phyloP scores from a whole-genome alignment of 2,888 invertebrate genomes.

The Stomorhina lunata region DNA sequence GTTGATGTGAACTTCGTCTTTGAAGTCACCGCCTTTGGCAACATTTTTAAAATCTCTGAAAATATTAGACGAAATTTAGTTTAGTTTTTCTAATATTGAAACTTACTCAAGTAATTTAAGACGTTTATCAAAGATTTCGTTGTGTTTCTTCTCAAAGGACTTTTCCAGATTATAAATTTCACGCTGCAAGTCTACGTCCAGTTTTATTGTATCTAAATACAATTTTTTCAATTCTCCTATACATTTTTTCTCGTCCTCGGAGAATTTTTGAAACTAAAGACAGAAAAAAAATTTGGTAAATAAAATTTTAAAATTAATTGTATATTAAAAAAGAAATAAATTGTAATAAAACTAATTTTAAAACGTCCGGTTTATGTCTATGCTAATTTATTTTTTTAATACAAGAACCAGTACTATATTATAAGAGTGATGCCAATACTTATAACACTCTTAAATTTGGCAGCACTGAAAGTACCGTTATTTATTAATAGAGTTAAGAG shows the following conservation, averaged over 20 bases:
- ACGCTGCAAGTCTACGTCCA: constrained; percentile 95
- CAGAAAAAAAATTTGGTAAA: neutral
- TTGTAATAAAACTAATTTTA: too few species aligned
- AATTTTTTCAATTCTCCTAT: constrained; percentile 85
- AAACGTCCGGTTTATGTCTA: too few species aligned
- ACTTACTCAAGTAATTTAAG: constrained; percentile 73
- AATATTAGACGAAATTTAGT: neutral
- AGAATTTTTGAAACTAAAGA: constrained; percentile 68
- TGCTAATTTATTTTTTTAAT: too few species aligned
- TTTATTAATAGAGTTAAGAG: too few species aligned
- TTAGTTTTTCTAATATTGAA: neutral
- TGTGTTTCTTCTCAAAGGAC: constrained; percentile 87
- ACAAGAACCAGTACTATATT: too few species aligned
- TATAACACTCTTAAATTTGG: too few species aligned
- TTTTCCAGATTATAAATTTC: constrained; percentile 96
- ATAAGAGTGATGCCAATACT: too few species aligned
- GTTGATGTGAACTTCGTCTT: constrained; percentile 82
- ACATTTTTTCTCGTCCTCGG: constrained; percentile 87
- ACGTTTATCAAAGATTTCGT: constrained; percentile 86
- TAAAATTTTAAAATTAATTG: neutral
- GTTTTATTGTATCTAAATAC: constrained; percentile 90
- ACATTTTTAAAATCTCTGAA: constrained; percentile 70
- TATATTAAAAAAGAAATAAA: too few species aligned
- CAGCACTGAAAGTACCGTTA: too few species aligned
- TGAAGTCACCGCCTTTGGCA: constrained; percentile 69